Percentiles rank a stretch among this genome's conserved stretches.
Conservation (phyloP, 2,888 invertebrate species). For the Lasiommata megera region DNA sequence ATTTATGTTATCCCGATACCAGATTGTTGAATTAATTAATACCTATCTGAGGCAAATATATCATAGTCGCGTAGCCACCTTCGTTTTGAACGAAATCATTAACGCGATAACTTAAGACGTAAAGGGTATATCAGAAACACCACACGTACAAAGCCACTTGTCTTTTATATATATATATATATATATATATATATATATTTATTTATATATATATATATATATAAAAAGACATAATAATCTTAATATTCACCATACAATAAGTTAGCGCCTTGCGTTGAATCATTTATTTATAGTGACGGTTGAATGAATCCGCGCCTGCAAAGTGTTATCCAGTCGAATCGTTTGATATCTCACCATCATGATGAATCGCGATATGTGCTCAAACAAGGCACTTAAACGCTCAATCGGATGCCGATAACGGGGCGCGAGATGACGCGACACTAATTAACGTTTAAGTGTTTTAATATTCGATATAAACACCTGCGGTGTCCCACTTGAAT, state of each 20-base stretch:
- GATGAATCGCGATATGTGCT: conserved; percentile 52
- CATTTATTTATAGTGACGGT: conserved; percentile 10
- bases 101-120: no score
- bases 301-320: conserved; percentile 41
- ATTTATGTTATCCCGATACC: no score
- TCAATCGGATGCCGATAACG: conserved; percentile 57
- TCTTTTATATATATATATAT: no score
- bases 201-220: no score
- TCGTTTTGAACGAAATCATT: no score
- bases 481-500: conserved; percentile 25
- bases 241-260: conserved; percentile 1
- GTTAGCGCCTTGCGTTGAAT: conserved; percentile 4
- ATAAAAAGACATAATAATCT: neutral
- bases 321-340: conserved; percentile 44
- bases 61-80: no score
- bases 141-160: no score
- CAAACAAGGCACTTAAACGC: conserved; percentile 54
- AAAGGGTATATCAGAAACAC: no score
- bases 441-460: conserved; percentile 38
- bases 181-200: no score
- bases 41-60: no score
- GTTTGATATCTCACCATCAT: conserved; percentile 45
- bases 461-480: conserved; percentile 28
- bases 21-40: no score
- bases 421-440: conserved; percentile 49